Conservation (phyloP, 2,113 vertebrate species). For the Ciconia maguari region DNA sequence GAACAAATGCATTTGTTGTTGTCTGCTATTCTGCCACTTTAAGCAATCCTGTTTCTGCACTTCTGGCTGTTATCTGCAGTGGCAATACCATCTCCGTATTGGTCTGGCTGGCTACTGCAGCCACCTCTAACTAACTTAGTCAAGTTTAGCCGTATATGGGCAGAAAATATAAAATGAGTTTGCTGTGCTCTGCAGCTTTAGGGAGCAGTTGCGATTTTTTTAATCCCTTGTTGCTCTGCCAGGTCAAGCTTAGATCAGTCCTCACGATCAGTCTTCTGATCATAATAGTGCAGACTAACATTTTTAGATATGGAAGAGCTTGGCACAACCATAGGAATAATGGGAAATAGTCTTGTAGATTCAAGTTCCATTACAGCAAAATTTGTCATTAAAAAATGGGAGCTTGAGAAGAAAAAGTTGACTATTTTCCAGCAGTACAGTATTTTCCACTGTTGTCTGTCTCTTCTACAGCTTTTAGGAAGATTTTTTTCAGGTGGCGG, state of each 20-base stretch:
- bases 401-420: neutral
- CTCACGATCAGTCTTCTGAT: neutral
- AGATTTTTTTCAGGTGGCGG: neutral
- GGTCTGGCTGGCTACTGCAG: neutral
- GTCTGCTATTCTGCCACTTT: neutral
- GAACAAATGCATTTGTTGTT: neutral
- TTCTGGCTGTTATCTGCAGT: neutral
- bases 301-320: neutral
- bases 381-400: neutral
- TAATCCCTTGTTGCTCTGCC: neutral
- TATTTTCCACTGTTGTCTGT: neutral
- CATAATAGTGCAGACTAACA: neutral
- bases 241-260: neutral
- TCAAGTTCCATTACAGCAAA: neutral
- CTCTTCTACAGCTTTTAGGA: neutral
- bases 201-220: neutral
- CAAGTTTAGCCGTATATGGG: neutral
- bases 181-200: neutral
- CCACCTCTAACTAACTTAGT: neutral
- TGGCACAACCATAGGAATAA: neutral
- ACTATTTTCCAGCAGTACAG: neutral
- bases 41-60: neutral
- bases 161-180: neutral
- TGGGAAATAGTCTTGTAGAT: neutral
- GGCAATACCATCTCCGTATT: neutral